These are phyloP conservation scores for Dysmachus trigonus DNA, from an alignment of 2,888 invertebrate species.

Conservation along the genomic window DNA sequence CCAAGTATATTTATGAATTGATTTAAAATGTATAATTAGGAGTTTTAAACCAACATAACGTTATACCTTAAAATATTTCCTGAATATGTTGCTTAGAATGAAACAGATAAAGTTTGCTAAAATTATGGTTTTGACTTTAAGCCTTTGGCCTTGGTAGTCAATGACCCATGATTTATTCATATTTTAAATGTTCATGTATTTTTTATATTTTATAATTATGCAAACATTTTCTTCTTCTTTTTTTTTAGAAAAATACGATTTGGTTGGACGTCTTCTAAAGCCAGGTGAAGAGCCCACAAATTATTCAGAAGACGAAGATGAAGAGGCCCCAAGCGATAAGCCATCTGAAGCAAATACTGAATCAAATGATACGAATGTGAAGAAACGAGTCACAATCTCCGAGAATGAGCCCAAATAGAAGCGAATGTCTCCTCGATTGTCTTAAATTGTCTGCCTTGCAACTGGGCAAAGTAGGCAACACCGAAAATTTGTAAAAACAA, in stretches of 20 bases:
- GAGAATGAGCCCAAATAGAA: constrained; percentile 9
- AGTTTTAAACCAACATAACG: no score
- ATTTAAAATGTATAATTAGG: neutral
- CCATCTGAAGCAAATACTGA: constrained; percentile 36
- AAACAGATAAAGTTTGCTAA: neutral
- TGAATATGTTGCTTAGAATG: neutral
- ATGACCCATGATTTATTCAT: neutral
- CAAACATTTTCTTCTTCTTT: neutral
- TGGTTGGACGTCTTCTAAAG: constrained; percentile 87
- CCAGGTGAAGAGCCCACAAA: constrained; percentile 90
- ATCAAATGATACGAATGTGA: neutral
- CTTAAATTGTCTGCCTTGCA: neutral
- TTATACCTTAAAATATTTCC: neutral
- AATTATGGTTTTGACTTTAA: neutral
- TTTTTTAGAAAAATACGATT: constrained; percentile 86
- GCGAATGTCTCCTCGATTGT: neutral
- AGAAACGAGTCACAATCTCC: constrained; percentile 7
- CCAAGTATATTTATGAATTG: no score
- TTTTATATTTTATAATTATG: neutral
- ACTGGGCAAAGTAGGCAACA: neutral
- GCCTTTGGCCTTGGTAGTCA: neutral
- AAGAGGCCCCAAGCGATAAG: constrained; percentile 55
- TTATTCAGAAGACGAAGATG: constrained; percentile 92
- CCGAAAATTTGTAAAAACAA: neutral
- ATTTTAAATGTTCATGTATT: neutral